Evolutionary conservation across 1,140 invertebrate genomes (phyloP).

Genomic region (Bathynomus jamesi): DNA sequence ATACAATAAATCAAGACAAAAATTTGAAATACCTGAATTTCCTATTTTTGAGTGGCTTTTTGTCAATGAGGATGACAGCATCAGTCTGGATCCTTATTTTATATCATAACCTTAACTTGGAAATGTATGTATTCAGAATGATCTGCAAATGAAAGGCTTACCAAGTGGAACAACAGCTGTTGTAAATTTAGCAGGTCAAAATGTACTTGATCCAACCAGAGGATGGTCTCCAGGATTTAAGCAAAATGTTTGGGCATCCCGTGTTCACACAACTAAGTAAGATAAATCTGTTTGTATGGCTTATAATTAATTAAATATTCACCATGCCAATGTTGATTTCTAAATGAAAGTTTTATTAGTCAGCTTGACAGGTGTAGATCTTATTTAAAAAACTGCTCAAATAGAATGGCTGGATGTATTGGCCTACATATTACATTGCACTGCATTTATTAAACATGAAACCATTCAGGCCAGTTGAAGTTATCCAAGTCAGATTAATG

Average conservation of each 20-base stretch:
- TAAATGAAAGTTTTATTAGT: no score
- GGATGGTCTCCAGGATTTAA: conserved; percentile 78
- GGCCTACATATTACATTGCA: no score
- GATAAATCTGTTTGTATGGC: no score
- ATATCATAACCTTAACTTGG: background rate
- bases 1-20: background rate
- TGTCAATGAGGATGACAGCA: background rate
- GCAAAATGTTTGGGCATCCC: conserved; percentile 73
- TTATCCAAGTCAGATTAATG: no score
- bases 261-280: conserved; percentile 66
- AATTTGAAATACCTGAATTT: background rate
- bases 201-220: conserved; percentile 72
- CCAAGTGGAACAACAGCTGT: conserved; percentile 66
- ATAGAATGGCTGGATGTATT: no score
- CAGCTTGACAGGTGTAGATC: no score
- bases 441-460: no score
- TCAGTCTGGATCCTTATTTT: background rate
- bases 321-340: no score
- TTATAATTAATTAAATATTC: no score
- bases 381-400: no score
- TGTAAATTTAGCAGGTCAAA: conserved; percentile 83
- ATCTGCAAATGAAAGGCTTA: conserved; percentile 63
- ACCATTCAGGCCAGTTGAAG: no score
- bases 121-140: conserved; percentile 47
- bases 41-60: background rate